These are phyloP conservation scores for Toxotes lorentzi DNA, from an alignment of 2,797 vertebrate genomes.

Conservation along the genomic window DNA sequence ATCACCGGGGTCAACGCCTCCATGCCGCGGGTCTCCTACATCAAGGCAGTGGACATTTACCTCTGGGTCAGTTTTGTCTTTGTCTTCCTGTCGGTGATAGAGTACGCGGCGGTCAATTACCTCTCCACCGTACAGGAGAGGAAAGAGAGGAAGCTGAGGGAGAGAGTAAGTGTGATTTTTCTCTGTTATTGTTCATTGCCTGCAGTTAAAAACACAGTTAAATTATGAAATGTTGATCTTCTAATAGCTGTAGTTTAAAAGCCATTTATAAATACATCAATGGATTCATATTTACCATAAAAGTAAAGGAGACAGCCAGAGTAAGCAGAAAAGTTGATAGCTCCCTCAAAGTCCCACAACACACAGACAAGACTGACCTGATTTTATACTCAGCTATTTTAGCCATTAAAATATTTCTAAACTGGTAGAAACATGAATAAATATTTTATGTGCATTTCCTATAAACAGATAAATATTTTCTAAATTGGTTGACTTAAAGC, in stretches of 20 bases:
- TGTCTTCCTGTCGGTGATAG: conserved; percentile 89
- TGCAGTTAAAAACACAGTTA: conserved; percentile 13
- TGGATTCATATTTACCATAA: background rate
- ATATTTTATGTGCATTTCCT: conserved; percentile 46
- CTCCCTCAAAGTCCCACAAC: background rate
- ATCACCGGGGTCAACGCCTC: conserved; percentile 90
- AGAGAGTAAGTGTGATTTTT: conserved; percentile 81
- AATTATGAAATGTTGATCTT: background rate
- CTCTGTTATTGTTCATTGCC: background rate
- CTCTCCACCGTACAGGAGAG: conserved; percentile 93
- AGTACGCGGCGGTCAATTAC: conserved; percentile 90
- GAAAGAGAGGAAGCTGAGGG: conserved; percentile 89
- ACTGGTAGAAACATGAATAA: conserved; percentile 32
- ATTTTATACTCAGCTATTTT: conserved; percentile 43
- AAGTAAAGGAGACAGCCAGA: background rate
- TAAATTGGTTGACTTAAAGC: conserved; percentile 58
- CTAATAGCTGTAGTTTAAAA: background rate
- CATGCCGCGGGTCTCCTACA: conserved; percentile 89
- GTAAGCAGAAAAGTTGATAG: background rate
- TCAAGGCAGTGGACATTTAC: conserved; percentile 90
- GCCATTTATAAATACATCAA: background rate
- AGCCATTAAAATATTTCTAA: conserved; percentile 35
- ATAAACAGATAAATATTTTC: conserved; percentile 64
- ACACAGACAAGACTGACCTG: conserved; percentile 26
- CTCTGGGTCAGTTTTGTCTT: conserved; percentile 91